Evolutionary conservation across 2,888 invertebrate species (phyloP).

Genomic region (Callyntrura guangdongensis): DNA sequence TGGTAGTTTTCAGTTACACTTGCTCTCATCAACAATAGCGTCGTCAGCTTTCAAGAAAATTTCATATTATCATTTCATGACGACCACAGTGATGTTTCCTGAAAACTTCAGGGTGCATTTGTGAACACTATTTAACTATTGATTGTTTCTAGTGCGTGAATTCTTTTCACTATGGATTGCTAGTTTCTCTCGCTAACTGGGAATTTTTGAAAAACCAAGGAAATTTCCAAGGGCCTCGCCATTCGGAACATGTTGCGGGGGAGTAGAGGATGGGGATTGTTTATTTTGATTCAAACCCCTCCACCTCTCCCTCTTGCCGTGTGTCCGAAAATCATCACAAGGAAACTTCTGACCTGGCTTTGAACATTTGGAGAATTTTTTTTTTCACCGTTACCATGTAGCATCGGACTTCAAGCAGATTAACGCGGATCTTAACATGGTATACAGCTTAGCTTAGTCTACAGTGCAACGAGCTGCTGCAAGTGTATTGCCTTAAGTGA

Average conservation of each 20-base stretch:
- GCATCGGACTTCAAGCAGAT: no score
- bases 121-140: neutral
- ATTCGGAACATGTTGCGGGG: conserved; percentile 82
- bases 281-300: conserved; percentile 83
- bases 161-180: conserved; percentile 9
- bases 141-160: neutral
- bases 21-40: conserved; percentile 55
- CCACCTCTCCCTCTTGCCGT: conserved; percentile 81
- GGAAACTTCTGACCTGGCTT: neutral
- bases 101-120: conserved; percentile 6
- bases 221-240: neutral
- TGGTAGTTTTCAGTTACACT: conserved; percentile 75
- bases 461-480: no score
- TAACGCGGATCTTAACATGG: no score
- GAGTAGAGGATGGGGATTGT: conserved; percentile 83
- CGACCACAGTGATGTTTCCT: conserved; percentile 5
- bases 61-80: neutral
- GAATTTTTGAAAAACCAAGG: conserved; percentile 26
- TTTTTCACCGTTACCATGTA: neutral
- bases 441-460: no score
- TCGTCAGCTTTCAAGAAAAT: neutral
- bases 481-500: no score
- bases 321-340: conserved; percentile 73
- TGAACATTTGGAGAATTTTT: neutral
- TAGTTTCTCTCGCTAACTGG: neutral